Evolutionary conservation across 2,797 vertebrate species (phyloP), one percentile per base, ranked within the genome.

Genomic region (Hydrolagus colliei): DNA sequence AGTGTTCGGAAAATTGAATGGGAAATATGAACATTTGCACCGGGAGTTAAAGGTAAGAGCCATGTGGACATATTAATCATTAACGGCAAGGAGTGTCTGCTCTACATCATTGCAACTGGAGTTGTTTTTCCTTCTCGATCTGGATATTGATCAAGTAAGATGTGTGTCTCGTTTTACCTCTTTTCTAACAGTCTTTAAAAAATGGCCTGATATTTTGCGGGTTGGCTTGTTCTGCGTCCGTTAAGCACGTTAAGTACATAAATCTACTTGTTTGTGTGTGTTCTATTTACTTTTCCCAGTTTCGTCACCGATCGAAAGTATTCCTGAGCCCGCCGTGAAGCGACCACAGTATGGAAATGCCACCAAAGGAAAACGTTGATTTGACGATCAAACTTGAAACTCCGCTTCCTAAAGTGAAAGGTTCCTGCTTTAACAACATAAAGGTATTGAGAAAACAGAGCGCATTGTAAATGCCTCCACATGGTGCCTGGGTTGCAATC

Each of bases 401-500:
- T 61, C 88, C 89, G 0, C 41, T 90, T 27, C 89, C 91, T 61
- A 91, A 93, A 86, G 90, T 90, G 86, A 93, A 90, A 72, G 91
- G 84, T 62, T 87, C 90, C 0, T 92, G 94, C 86, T 95, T 94
- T 87, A 93, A 94, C 86, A 92, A 93, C 86, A 92, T 98, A 84
- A 98, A 97, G 97, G 97, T 97, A 95, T 71, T 80, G 27, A 12
- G 22, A 32, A 2, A 86, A 27, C 14, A 20, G 3, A 18, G n/a
- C 14, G 10, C 68, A 11, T 7, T 62, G 13, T 72, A 4, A 11
- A 61, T 7, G 9, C 16, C 41, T n/a, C 9, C 20, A 20, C 1
- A 4, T 61, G 35, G 2, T 62, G 6, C 1, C 18, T 14, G 84
- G 27, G 52, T 61, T 18, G 2, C 27, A 73, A 86, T 10, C 9